These are phyloP conservation scores for Pampus argenteus DNA, from an alignment of 2,797 vertebrate species.

Conservation along the genomic window DNA sequence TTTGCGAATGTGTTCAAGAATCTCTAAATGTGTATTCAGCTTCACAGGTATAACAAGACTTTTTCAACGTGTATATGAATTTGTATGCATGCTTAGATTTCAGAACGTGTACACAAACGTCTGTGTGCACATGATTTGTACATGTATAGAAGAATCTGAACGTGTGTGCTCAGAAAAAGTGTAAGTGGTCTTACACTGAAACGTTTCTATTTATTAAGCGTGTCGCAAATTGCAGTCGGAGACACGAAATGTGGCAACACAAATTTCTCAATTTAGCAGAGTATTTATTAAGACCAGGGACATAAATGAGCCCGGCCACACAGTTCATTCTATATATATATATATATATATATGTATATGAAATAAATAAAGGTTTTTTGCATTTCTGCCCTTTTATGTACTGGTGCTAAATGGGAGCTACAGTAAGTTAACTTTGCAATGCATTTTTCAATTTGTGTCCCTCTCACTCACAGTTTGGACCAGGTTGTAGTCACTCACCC, in stretches of 20 bases:
- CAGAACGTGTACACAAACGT: slow-evolving; percentile 4
- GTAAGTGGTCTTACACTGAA: neutral
- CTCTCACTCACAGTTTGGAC: neutral
- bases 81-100: slow-evolving; percentile 5
- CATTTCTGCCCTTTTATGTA: neutral
- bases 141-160: slow-evolving; percentile 10
- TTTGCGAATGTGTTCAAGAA: neutral
- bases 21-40: slow-evolving; percentile 2
- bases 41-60: neutral
- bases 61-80: neutral
- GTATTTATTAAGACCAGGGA: neutral
- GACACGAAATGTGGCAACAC: too few relatives aligned
- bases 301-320: neutral
- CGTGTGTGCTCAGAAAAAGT: neutral
- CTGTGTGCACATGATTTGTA: slow-evolving; percentile 5
- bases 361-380: neutral
- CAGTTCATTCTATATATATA: too few relatives aligned
- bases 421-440: too few relatives aligned
- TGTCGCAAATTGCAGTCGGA: neutral
- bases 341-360: too few relatives aligned
- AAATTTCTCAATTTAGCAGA: too few relatives aligned
- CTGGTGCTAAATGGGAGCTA: too few relatives aligned
- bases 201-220: neutral
- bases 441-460: neutral
- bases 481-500: neutral